Evolutionary conservation across 2,888 invertebrate genomes (phyloP).

Genomic region (Eupeodes latifasciatus): DNA sequence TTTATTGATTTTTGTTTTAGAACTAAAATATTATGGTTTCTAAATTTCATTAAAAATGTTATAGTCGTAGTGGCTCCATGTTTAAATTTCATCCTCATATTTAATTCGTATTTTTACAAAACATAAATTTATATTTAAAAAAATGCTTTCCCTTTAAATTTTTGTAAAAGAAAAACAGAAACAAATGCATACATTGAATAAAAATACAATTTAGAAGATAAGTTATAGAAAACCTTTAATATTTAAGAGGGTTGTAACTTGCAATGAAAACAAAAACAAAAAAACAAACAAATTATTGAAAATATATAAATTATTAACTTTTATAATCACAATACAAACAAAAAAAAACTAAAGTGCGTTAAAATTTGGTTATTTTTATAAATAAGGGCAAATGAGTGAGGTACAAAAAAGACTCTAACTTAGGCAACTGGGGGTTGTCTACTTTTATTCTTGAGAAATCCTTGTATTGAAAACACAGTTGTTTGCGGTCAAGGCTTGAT

Average conservation of each 20-base stretch:
- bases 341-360: neutral
- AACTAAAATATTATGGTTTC: neutral
- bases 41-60: neutral
- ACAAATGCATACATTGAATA: constrained; percentile 37
- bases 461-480: too few species aligned
- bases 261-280: constrained; percentile 51
- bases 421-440: too few species aligned
- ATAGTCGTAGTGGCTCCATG: neutral
- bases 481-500: too few species aligned
- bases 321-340: constrained; percentile 64
- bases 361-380: neutral
- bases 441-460: too few species aligned
- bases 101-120: neutral
- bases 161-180: neutral
- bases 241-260: constrained; percentile 65
- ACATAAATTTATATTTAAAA: neutral
- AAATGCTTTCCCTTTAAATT: constrained; percentile 45
- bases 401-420: too few species aligned
- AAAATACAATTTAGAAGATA: constrained; percentile 52
- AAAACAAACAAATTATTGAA: constrained; percentile 5
- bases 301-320: constrained; percentile 68
- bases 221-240: constrained; percentile 56
- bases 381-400: too few species aligned
- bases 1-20: neutral
- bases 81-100: constrained; percentile 5